These are phyloP conservation scores for Brachionichthys hirsutus DNA, from an alignment of 2,113 vertebrate species.

Conservation along the genomic window DNA sequence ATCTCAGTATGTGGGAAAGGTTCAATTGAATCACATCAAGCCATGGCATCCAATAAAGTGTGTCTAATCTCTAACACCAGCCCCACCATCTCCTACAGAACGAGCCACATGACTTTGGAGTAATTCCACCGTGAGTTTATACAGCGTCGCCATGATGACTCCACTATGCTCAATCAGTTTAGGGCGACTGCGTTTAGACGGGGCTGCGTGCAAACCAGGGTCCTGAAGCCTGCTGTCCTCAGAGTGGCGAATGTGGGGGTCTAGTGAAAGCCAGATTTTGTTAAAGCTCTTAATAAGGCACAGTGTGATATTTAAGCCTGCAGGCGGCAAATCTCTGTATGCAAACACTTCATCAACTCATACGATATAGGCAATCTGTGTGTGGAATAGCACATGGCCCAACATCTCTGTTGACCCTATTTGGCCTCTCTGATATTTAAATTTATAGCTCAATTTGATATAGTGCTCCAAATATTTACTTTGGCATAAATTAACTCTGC, in stretches of 20 bases:
- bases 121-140: slow-evolving; percentile 40
- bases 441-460: slow-evolving; percentile 77
- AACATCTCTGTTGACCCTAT: slow-evolving; percentile 72
- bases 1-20: slow-evolving; percentile 40
- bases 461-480: slow-evolving; percentile 78
- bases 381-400: slow-evolving; percentile 58
- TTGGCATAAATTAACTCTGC: slow-evolving; percentile 67
- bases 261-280: slow-evolving; percentile 73
- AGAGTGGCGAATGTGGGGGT: slow-evolving; percentile 45
- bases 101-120: slow-evolving; percentile 51
- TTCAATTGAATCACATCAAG: slow-evolving; percentile 61
- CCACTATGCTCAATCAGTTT: slow-evolving; percentile 47
- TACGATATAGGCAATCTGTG: slow-evolving; percentile 71
- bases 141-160: slow-evolving; percentile 45
- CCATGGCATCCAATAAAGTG: slow-evolving; percentile 59
- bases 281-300: slow-evolving; percentile 75
- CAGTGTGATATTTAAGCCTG: slow-evolving; percentile 70
- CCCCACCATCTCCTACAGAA: slow-evolving; percentile 7
- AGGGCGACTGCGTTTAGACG: slow-evolving; percentile 44
- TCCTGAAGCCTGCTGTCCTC: slow-evolving; percentile 53
- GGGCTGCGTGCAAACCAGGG: slow-evolving; percentile 52
- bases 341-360: slow-evolving; percentile 66
- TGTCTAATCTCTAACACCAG: slow-evolving; percentile 47
- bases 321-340: slow-evolving; percentile 68
- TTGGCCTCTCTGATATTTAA: slow-evolving; percentile 75